A percentile compares a stretch with the other conserved stretches of the same genome.
These are phyloP conservation scores for Dynastes tityus DNA, from an alignment of 2,888 invertebrate species.

Conservation along the genomic window DNA sequence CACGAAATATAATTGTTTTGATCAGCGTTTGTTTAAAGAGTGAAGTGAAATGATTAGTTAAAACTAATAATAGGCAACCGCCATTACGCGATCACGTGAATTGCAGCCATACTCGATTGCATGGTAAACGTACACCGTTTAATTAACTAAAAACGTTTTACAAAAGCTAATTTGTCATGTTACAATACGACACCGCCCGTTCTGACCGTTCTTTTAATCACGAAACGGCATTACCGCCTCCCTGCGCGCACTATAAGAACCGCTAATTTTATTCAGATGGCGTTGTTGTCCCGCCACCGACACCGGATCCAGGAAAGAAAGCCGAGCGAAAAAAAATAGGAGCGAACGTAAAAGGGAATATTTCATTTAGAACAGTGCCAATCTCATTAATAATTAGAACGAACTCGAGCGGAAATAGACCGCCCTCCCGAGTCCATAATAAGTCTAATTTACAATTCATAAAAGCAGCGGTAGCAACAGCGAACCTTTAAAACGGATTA, in stretches of 20 bases:
- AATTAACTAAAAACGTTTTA: conserved; percentile 10
- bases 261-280: conserved; percentile 6
- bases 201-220: neutral
- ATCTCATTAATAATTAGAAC: conserved; percentile 43
- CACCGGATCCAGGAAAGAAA: neutral
- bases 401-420: conserved; percentile 27
- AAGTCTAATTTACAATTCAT: conserved; percentile 49
- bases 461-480: conserved; percentile 38
- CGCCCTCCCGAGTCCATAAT: conserved; percentile 42
- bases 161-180: conserved; percentile 9
- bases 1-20: too few relatives aligned
- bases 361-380: conserved; percentile 46
- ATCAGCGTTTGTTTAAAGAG: too few relatives aligned
- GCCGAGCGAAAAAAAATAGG: neutral
- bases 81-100: too few relatives aligned
- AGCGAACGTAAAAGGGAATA: conserved; percentile 18
- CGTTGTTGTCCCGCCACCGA: neutral
- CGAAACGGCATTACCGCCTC: neutral
- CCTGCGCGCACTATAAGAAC: neutral
- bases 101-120: neutral
- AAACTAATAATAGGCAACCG: too few relatives aligned
- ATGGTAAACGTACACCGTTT: conserved; percentile 4
- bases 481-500: conserved; percentile 50
- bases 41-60: too few relatives aligned
- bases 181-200: neutral